Percentiles rank a stretch among this genome's conserved stretches.
Conservation (phyloP, 2,113 vertebrate genomes). For the Sterna hirundo region DNA sequence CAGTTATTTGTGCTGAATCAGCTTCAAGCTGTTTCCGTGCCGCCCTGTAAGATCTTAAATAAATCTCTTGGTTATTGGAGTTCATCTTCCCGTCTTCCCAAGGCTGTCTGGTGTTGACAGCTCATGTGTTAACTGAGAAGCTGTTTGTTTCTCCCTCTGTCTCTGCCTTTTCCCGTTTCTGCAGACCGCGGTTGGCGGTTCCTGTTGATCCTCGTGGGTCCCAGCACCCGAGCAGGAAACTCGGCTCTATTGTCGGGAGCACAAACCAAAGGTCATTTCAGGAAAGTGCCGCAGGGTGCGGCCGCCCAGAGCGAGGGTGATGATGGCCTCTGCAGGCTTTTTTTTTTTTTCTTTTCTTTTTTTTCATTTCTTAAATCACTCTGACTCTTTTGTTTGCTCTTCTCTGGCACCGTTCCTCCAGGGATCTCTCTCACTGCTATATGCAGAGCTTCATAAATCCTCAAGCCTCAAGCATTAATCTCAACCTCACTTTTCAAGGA, state of each 20-base stretch:
- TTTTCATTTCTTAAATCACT: neutral
- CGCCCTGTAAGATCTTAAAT: neutral
- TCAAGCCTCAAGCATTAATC: neutral
- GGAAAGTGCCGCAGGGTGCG: neutral
- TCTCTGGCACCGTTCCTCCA: neutral
- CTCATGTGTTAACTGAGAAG: neutral
- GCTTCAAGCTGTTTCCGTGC: neutral
- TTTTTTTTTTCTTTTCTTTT: neutral
- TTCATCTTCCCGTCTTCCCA: neutral
- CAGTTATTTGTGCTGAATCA: constrained; percentile 17
- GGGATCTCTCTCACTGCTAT: neutral
- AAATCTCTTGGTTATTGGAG: neutral
- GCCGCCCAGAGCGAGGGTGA: fast-evolving
- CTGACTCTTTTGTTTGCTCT: neutral
- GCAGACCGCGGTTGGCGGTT: neutral
- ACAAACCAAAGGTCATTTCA: constrained; percentile 3
- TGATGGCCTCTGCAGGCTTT: neutral
- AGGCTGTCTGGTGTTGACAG: neutral
- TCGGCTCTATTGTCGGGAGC: neutral
- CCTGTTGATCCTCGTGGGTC: neutral
- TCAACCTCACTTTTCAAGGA: neutral
- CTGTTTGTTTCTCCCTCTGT: neutral
- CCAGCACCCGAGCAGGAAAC: neutral
- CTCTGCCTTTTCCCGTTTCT: neutral
- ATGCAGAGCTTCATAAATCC: neutral